Evolutionary conservation across 2,797 vertebrate species (phyloP), one percentile per base, ranked within the genome.

Genomic region (Enteromius viviparus): DNA sequence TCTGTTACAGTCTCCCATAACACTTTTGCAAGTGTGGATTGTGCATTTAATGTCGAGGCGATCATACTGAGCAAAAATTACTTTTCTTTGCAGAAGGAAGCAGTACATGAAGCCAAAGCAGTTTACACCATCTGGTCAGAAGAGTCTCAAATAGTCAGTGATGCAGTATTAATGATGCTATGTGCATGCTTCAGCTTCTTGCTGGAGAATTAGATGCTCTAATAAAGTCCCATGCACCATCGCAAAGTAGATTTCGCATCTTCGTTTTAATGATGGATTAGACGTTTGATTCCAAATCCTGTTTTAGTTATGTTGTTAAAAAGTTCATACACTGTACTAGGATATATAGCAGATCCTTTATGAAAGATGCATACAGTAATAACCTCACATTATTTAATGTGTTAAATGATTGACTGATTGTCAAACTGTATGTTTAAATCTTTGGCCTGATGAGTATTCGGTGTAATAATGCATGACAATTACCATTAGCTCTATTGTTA

Each of bases 401-500:
- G 32, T 55, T 78, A 45, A 64, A 60, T 83, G 74, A 77, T 49
- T 76, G 80, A 17, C 32, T 72, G 75, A 83, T 83, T 83, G 53
- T 83, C 42, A 86, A 91, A 90, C 80, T 14, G 55, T 81, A 58
- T 71, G 47, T 89, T 83, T 89, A 87, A 87, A 62, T 84, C 81
- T 87, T 83, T 72, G n/a, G 10, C 62, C 75, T 76, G 80, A 88
- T 88, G 90, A 91, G 92, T 90, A 89, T 93, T 82, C 88, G 66
- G 89, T 92, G 80, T 91, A 93, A 94, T 93, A 94, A 91, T 88
- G 89, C 90, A 88, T 91, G 92, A 91, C 92, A 93, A 91, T 94
- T 90, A 89, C 92, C 95, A 94, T 95, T 95, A 94, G 90, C 86
- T 89, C 91, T 88, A 93, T 94, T 95, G 94, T 95, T 93, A 90